These are phyloP conservation scores for Meloe dianella DNA, from an alignment of 2,888 invertebrate species.

Conservation along the genomic window DNA sequence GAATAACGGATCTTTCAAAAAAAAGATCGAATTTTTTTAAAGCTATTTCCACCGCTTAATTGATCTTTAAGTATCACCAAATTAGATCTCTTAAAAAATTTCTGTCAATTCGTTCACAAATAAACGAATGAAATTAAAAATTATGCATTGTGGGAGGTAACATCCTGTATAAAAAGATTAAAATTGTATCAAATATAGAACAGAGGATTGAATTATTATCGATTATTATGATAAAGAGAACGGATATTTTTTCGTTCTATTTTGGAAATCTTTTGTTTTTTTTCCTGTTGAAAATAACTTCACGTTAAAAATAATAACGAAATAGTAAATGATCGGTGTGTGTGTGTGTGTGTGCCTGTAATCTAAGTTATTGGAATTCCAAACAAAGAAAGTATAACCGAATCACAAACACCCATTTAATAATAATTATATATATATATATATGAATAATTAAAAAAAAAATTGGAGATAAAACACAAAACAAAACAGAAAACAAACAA, in stretches of 20 bases:
- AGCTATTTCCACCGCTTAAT: too few species aligned
- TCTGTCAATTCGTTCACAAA: too few species aligned
- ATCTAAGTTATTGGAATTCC: neutral
- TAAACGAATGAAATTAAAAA: too few species aligned
- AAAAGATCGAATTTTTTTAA: too few species aligned
- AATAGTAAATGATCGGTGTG: neutral
- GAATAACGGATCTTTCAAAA: too few species aligned
- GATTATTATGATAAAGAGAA: neutral
- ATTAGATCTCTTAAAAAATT: too few species aligned
- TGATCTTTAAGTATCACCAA: too few species aligned
- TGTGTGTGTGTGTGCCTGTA: too few species aligned
- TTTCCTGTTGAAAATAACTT: neutral
- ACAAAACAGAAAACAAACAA: neutral
- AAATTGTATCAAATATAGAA: too few species aligned
- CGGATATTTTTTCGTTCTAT: neutral
- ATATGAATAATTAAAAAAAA: neutral
- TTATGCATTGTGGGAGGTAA: too few species aligned
- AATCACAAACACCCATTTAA: conserved; percentile 4
- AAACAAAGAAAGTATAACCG: conserved; percentile 8
- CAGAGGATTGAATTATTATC: too few species aligned
- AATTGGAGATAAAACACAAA: neutral
- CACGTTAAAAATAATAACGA: neutral
- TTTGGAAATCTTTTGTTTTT: neutral
- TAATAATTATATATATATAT: neutral
- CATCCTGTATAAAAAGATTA: too few species aligned